Evolutionary conservation across 2,888 invertebrate genomes (phyloP), one percentile per base, ranked within the genome.

Genomic region (Laothoe populi): DNA sequence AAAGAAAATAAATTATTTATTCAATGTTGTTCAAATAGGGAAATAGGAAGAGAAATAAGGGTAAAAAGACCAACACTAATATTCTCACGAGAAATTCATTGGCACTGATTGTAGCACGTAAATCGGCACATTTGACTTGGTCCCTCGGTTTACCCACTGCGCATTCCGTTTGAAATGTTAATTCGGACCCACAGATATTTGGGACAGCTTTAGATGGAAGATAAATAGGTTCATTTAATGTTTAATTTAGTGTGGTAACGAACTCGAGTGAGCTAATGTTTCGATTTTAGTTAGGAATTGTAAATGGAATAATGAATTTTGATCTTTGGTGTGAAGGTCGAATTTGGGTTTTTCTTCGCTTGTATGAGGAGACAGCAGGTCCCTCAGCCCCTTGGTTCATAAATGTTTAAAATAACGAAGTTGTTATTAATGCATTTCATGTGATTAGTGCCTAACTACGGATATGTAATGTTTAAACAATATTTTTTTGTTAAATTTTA

Each of bases 121-220:
- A 53, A 53, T 35, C 4, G 16, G 49, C 31, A 31, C 53, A 35
- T 35, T 53, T 53, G 19, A 53, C 53, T 26, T 13, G 48, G 48
- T 23, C 24, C 44, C 46, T 23, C 23, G 35, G 53, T 53, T 35
- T 31, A 31, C 53, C 35, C 53, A 35, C 16, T 11, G 31, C 35
- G 35, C 53, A 53, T 53, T 53, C 64, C 71, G 74, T 78, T 78
- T 73, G 69, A 70, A 76, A 75, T 77, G 73, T 67, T 72, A 77
- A 78, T 78, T 61, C 66, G 53, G 58, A 63, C 11, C 31, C 42
- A 63, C 62, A 65, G 68, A 57, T 57, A 63, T 53, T 60, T n/a
- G 38, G 45, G n/a, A 7, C n/a, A 16, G 23, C n/a, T 13, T 38
- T 38, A 13, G 13, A 24, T 24, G 24, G 1, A 48, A 48, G 19